phyloP scores from a whole-genome alignment of 1,140 invertebrate species.

The Helicoverpa zea region DNA sequence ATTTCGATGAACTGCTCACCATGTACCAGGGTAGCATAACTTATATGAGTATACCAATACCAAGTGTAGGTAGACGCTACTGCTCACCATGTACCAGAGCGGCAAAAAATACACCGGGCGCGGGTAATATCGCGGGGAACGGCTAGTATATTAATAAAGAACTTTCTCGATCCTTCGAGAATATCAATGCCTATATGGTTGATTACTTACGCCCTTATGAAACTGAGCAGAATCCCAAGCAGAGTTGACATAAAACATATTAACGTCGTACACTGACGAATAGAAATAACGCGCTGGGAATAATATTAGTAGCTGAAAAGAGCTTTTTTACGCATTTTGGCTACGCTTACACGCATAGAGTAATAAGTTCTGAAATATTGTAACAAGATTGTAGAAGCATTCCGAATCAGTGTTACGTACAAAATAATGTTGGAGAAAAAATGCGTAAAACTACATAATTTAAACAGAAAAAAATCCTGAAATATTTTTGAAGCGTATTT shows the following conservation, averaged over 20 bases:
- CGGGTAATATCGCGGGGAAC: too few species aligned
- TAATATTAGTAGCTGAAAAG: neutral
- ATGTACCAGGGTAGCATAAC: too few species aligned
- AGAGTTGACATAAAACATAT: slow-evolving; percentile 16
- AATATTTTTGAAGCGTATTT: too few species aligned
- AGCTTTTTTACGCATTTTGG: neutral
- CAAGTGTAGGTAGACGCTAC: too few species aligned
- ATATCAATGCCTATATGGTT: neutral
- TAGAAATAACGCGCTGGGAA: slow-evolving; percentile 5
- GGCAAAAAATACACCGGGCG: too few species aligned
- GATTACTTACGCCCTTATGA: neutral
- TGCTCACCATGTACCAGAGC: too few species aligned
- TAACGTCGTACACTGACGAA: neutral
- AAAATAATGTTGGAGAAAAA: neutral
- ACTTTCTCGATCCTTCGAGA: neutral
- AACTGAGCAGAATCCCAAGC: slow-evolving; percentile 2
- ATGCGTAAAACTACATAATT: neutral
- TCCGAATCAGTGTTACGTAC: too few species aligned
- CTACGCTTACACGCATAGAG: neutral
- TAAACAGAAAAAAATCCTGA: too few species aligned
- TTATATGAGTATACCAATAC: too few species aligned
- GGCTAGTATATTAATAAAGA: neutral
- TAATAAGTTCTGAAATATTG: too few species aligned
- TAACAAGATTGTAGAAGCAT: too few species aligned
- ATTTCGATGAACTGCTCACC: too few species aligned